phyloP scores from a whole-genome alignment of 2,888 invertebrate genomes.

The Invenusta paracnida region DNA sequence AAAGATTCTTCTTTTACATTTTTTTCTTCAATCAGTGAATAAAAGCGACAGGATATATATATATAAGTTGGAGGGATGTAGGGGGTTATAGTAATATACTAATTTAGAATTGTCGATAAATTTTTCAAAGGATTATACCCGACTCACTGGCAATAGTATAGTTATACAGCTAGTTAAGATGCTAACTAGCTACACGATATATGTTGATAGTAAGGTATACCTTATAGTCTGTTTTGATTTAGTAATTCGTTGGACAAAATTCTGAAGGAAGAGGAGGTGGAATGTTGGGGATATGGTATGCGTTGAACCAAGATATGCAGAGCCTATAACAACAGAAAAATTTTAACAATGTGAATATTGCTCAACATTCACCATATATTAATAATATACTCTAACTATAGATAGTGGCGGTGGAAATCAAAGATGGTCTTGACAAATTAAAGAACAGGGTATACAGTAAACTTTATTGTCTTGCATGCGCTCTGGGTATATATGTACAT shows the following conservation, averaged over 20 bases:
- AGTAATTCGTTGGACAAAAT: not conserved
- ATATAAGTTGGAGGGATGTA: no score
- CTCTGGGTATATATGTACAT: not conserved
- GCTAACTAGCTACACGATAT: not conserved
- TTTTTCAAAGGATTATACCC: not conserved
- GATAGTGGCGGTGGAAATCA: not conserved
- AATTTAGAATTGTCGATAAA: constrained; percentile 22
- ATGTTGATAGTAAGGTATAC: not conserved
- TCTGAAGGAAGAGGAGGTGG: not conserved
- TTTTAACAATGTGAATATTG: no score
- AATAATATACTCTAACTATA: no score
- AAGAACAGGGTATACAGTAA: not conserved
- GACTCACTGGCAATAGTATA: not conserved
- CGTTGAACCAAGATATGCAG: no score
- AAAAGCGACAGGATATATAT: no score
- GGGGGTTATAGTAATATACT: not conserved
- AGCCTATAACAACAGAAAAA: not conserved
- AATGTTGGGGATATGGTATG: no score
- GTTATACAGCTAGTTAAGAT: not conserved
- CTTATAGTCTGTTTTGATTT: not conserved
- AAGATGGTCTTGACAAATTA: constrained; percentile 29
- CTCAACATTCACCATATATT: no score
- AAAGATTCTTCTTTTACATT: constrained; percentile 1
- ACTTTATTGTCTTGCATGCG: not conserved
- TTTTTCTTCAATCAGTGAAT: no score